phyloP scores from a whole-genome alignment of 35 echinoderm and acorn worm genomes.

The Hemicentrotus pulcherrimus region DNA sequence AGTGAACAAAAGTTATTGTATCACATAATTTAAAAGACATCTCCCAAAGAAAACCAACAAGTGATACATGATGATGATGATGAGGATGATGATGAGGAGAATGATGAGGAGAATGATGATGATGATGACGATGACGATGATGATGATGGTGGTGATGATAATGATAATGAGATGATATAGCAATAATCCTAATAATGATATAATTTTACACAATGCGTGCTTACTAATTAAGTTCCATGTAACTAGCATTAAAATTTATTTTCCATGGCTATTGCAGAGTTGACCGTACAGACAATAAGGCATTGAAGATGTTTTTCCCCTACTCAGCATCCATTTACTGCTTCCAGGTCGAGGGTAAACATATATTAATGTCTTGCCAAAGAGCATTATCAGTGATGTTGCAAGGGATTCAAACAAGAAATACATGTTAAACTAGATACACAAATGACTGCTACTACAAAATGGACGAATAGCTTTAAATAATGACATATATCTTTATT shows the following conservation, averaged over 20 bases:
- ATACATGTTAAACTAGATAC: no score
- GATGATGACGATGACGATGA: background rate
- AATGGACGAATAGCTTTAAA: no score
- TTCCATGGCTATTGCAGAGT: background rate
- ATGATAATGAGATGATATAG: background rate
- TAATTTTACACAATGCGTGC: background rate
- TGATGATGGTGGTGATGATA: background rate
- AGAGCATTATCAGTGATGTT: no score
- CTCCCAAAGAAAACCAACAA: no score
- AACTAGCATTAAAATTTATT: background rate
- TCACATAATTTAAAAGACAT: background rate
- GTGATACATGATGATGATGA: background rate
- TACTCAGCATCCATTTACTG: no score
- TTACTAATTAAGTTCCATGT: background rate
- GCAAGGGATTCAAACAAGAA: no score
- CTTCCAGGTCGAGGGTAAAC: no score
- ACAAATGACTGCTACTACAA: no score
- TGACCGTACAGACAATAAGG: background rate
- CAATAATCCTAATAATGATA: background rate
- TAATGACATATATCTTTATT: no score
- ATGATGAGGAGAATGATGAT: background rate
- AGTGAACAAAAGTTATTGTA: background rate
- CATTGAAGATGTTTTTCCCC: no score
- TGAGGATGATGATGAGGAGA: background rate
- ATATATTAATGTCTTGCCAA: no score